Evolutionary conservation across 2,113 vertebrate genomes (phyloP), one percentile per base, ranked within the genome.

Genomic region (Progne subis): DNA sequence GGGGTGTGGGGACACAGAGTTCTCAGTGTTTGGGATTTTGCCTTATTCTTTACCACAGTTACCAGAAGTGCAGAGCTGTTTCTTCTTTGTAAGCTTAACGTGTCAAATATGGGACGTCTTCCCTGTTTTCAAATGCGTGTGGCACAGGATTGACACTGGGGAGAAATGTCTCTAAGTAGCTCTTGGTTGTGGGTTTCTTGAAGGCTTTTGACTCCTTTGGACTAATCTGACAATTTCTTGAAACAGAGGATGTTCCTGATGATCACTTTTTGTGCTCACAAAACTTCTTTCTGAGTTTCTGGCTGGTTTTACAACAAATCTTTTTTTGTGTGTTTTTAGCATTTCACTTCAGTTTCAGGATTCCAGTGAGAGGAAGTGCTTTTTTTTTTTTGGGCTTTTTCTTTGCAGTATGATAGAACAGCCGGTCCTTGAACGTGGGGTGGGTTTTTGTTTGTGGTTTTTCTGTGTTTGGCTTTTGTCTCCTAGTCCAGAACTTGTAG

Each of bases 81-180:
- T 92, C 12, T 64, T 82, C 21, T 59, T 76, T 67, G 14, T 59
- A 21, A 79, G 49, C 14, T 53, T 57, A 18, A 47, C 0, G 0
- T 69, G 26, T 69, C 64, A 69, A n/a, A 78, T 26, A 21, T 9
- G 14, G 41, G 74, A 70, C 31, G 32, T 82, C 28, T 77, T 63
- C 31, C 11, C 29, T 56, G 18, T 74, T 84, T 60, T 59, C 29
- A 70, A 49, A 41, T 31, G 18, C 25, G 6, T 4, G 6, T 71
- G 17, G 63, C 8, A 7, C 0, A 0, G 41, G 24, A 49, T 43
- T 76, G 43, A 31, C 24, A 6, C 3, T 74, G 59, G 52, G 59
- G 52, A 50, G 46, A 34, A 81, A 84, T 8, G 2, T 44, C n/a
- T 63, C 44, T 9, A 46, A 46, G 69, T 17, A 46, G 23, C 37